phyloP scores from a whole-genome alignment of 2,113 vertebrate genomes.

The Phaethon lepturus region DNA sequence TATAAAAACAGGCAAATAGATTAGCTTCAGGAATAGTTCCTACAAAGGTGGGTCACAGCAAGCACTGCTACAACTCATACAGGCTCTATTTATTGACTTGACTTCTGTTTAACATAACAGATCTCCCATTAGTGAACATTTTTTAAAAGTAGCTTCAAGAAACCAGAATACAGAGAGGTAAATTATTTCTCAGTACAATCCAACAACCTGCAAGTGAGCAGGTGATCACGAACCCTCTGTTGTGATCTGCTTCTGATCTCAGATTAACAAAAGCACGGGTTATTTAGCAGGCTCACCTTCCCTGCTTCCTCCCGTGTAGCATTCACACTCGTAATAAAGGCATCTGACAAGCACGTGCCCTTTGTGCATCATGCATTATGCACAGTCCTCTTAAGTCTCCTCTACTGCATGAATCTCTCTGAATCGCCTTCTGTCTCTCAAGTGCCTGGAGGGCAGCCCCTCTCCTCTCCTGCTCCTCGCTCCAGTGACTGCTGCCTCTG shows the following conservation, averaged over 20 bases:
- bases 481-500: neutral
- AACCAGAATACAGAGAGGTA: neutral
- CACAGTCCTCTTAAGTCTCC: neutral
- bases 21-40: neutral
- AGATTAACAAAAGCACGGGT: neutral
- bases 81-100: neutral
- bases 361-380: neutral
- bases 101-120: neutral
- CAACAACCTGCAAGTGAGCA: neutral
- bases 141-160: neutral
- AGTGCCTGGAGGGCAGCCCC: neutral
- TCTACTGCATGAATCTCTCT: neutral
- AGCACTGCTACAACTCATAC: neutral
- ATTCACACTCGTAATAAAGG: neutral
- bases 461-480: neutral
- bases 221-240: neutral
- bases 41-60: neutral
- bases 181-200: neutral
- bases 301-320: accelerated
- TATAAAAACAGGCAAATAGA: neutral
- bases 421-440: neutral
- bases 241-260: neutral
- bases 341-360: neutral
- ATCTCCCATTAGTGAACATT: neutral
- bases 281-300: neutral